Evolutionary conservation across 2,888 invertebrate species (phyloP), one percentile per base, ranked within the genome.

Genomic region (Nymphalis urticae): DNA sequence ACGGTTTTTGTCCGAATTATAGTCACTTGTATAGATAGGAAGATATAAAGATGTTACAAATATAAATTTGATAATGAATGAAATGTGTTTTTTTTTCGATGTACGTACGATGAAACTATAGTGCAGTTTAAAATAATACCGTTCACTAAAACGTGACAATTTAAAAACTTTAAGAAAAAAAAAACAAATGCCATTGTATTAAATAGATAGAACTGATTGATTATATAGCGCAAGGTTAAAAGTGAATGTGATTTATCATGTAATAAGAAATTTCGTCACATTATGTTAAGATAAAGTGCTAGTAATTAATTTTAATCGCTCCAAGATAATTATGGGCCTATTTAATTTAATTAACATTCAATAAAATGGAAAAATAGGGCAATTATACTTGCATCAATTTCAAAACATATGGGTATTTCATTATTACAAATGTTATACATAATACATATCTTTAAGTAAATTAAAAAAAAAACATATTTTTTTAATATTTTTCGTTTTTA

Each of bases 191-290:
- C 24, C 54, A 62, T 66, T 56, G 61, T 66, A 36, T 56, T 24
- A 8, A 58, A 61, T 54, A 66, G 36, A 60, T 47, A 36, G 42
- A 48, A 32, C 24, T 19, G 48, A 48, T 61, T 48, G 10, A 42
- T 42, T 4, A 48, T 27, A 27, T 61, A 16, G 48, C 48, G 24
- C 48, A 61, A 67, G 66, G 66, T 36, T 48, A n/a, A 16, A 50
- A 62, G 66, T 58, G 66, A 67, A 67, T 36, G 66, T 48, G 58
- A 42, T 61, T 48, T 27, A 48, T 42, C 61, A 61, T 61, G 48
- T 62, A 54, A 48, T 48, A 62, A 56, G 48, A 8, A 56, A 62
- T 66, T 56, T 56, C 48, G 62, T 58, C 62, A 62, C 48, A 58
- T 58, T 36, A 17, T 19, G 36, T 62, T 32, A 17, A 62, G 32